Base-by-base conservation (phyloP, 2,888 invertebrate genomes). In the Acleris emargana region DNA sequence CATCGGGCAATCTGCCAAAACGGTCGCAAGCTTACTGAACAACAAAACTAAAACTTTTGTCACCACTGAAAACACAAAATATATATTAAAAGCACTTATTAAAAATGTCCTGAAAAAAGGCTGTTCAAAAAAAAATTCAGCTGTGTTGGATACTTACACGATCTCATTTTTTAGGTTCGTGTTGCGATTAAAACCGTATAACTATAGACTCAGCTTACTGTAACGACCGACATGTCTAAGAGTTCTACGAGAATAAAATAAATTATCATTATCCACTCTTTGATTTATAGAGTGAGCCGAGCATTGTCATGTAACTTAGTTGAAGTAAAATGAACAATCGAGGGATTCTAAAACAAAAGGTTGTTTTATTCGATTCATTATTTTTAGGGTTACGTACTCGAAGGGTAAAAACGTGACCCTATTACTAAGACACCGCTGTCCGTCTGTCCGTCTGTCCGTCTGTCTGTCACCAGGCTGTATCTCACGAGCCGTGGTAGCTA, bases 51-150 rank as follows among this genome's bases (percentile, higher is more conserved):
- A 17, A 47, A 47, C 32, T 53, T 42, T 67, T 62, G 16, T 50
- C 47, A 62, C 67, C 62, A 67, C 53, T 61, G 62, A 11, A 52
- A 53, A 28, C 11, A 47, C 43, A 47, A 20, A 62, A 22, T 18
- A 25, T 9, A 7, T 2, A 17, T 45, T 6, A 45, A n/a, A 58
- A 49, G 9, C n/a, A 13, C 32, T 9, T 32, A 32, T 9, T 32
- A 32, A 32, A 9, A 3, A 32, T 11, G 20, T 43, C 25, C n/a
- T 22, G 22, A 47, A 28, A 58, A 58, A 28, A 20, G 43, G 9
- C 22, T 5, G 58, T 17, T 58, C 11, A 58, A 58, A 58, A 17
- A 43, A 45, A 54, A 28, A 43, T 55, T 22, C 59, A 59, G 59
- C 54, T 64, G 64, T 25, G 17, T 9, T 18, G 18, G 1, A 7